Conservation (phyloP, 1,140 invertebrate species). For the Drosophila parvula region DNA sequence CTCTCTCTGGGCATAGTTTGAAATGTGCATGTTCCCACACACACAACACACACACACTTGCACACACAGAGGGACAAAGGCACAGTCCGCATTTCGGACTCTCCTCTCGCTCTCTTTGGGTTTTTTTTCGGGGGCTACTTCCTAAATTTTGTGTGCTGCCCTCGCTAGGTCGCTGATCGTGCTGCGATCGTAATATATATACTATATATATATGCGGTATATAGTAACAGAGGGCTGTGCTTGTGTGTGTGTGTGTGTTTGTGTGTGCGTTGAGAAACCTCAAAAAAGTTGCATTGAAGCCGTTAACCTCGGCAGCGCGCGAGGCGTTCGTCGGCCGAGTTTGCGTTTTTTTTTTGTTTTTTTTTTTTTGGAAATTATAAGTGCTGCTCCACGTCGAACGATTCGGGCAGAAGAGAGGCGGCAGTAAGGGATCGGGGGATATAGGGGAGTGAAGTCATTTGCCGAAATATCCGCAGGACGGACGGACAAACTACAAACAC, state of each 20-base stretch:
- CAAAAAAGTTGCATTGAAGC: slow-evolving; percentile 83
- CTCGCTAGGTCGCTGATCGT: slow-evolving; percentile 66
- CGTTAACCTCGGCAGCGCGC: slow-evolving; percentile 81
- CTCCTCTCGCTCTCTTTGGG: slow-evolving; percentile 7
- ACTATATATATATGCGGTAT: slow-evolving; percentile 8
- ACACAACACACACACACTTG: not conserved
- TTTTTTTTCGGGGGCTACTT: slow-evolving; percentile 43
- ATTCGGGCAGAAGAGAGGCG: not conserved
- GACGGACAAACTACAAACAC: slow-evolving; percentile 49
- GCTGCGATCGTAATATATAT: slow-evolving; percentile 44
- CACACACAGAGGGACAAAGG: slow-evolving; percentile 10
- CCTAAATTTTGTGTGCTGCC: slow-evolving; percentile 71
- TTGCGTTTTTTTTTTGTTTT: slow-evolving; percentile 32
- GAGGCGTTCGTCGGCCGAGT: slow-evolving; percentile 78
- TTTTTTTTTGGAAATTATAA: slow-evolving; percentile 71
- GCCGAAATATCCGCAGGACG: slow-evolving; percentile 58
- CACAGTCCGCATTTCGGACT: not conserved
- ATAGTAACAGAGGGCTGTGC: not conserved
- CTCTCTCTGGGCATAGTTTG: slow-evolving; percentile 45
- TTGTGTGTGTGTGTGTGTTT: slow-evolving; percentile 8
- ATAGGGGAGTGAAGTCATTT: slow-evolving; percentile 74
- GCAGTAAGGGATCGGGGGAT: slow-evolving; percentile 34
- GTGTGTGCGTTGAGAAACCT: slow-evolving; percentile 60
- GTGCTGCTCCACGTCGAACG: slow-evolving; percentile 14
- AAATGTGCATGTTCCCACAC: slow-evolving; percentile 58